A percentile compares a stretch with the other conserved stretches of the same genome.
Conservation (phyloP, 2,888 invertebrate species). For the Mycalesis mineus region DNA sequence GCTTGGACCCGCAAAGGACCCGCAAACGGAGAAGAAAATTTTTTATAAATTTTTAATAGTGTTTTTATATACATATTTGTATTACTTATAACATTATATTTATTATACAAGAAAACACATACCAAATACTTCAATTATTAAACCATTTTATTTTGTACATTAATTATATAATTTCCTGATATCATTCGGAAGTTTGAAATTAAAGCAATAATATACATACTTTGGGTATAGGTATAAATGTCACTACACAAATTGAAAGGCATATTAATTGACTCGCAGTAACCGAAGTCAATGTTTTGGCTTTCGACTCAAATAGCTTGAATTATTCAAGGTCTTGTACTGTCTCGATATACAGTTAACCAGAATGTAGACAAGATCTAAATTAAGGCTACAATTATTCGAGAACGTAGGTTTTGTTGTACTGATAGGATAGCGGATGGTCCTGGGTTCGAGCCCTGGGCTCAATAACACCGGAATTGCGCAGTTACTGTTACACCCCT, state of each 20-base stretch:
- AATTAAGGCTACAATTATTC: constrained; percentile 1
- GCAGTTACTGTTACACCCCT: no score
- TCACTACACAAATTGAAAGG: constrained; percentile 29
- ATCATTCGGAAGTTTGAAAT: constrained; percentile 6
- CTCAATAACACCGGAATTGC: no score
- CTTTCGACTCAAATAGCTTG: constrained; percentile 34
- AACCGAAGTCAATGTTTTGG: constrained; percentile 35
- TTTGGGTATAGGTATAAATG: not conserved
- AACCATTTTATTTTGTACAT: not conserved
- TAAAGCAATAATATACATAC: not conserved
- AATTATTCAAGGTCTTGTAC: constrained; percentile 33
- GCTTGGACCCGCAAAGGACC: no score
- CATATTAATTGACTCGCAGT: constrained; percentile 37
- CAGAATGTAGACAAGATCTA: constrained; percentile 2
- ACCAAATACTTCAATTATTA: not conserved
- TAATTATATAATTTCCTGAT: constrained; percentile 4
- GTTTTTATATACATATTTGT: no score
- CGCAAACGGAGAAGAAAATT: no score
- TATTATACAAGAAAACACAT: not conserved
- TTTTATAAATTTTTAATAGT: no score
- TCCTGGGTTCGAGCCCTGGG: no score
- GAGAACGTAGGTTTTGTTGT: not conserved
- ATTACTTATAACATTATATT: not conserved
- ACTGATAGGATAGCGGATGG: no score
- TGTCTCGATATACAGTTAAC: constrained; percentile 17